These are phyloP conservation scores for Prietella phreatophila DNA, from an alignment of 2,113 vertebrate species.

Conservation along the genomic window DNA sequence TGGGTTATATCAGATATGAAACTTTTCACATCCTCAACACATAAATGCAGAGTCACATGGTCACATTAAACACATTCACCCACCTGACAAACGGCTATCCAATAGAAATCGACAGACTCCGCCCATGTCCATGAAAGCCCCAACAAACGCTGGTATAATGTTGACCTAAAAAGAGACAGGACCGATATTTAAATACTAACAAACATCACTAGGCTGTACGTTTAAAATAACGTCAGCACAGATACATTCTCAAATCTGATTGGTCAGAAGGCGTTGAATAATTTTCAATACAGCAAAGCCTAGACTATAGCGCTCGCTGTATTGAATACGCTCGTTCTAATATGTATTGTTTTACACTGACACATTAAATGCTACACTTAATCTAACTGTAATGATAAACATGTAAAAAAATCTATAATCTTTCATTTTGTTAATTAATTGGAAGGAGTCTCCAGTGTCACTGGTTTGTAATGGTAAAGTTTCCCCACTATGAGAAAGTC, in stretches of 20 bases:
- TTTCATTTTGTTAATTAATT: background rate
- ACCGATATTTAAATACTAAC: background rate
- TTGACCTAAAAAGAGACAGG: constrained; percentile 79
- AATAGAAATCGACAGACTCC: constrained; percentile 76
- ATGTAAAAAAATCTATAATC: background rate
- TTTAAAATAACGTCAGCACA: background rate
- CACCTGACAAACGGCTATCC: constrained; percentile 79
- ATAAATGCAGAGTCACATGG: background rate
- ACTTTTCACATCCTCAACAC: background rate
- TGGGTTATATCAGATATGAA: background rate
- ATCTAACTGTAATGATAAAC: background rate
- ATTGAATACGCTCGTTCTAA: background rate
- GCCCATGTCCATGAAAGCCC: constrained; percentile 82
- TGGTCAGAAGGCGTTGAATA: background rate
- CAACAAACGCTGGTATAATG: constrained; percentile 75
- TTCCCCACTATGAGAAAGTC: no score
- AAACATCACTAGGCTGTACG: background rate
- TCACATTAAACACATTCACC: constrained; percentile 41
- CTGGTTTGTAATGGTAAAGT: no score
- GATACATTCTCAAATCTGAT: background rate
- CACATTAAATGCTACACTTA: background rate
- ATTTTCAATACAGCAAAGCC: background rate
- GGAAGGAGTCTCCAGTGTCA: no score
- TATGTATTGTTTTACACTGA: background rate
- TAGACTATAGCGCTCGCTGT: background rate